Conservation (phyloP, 2,113 vertebrate species). For the Chiloscyllium plagiosum region DNA sequence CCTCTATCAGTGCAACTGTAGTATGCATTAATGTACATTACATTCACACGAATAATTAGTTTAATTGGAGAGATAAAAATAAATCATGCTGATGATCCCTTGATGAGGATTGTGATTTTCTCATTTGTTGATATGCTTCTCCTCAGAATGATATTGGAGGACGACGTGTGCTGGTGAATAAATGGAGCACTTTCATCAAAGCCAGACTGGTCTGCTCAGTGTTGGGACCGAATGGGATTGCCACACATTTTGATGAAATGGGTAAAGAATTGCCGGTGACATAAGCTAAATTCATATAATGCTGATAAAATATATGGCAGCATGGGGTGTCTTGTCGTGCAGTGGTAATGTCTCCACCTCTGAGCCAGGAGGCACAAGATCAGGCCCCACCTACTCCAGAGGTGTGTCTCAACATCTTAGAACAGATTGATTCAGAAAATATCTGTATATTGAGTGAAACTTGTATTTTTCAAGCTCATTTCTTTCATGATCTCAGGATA, state of each 20-base stretch:
- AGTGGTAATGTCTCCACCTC: too few species aligned
- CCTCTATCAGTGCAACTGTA: neutral
- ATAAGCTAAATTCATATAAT: neutral
- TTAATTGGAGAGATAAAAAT: neutral
- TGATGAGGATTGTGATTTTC: neutral
- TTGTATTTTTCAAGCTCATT: neutral
- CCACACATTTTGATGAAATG: conserved; percentile 90
- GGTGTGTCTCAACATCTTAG: too few species aligned
- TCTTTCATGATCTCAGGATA: neutral
- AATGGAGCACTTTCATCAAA: conserved; percentile 92
- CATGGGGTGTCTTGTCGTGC: neutral
- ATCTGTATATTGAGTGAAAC: neutral
- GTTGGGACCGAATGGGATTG: conserved; percentile 80
- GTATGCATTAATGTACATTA: neutral
- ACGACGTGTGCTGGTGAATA: conserved; percentile 86
- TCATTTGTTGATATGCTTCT: conserved; percentile 38
- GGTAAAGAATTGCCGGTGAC: conserved; percentile 56
- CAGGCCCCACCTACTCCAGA: too few species aligned
- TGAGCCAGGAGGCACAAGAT: too few species aligned
- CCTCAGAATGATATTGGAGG: conserved; percentile 87
- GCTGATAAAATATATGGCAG: neutral
- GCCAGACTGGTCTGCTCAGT: conserved; percentile 87
- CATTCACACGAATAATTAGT: neutral
- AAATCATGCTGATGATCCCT: neutral
- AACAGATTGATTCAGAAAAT: too few species aligned